phyloP scores from a whole-genome alignment of 1,140 invertebrate species.

The Hesperophylax magnus region DNA sequence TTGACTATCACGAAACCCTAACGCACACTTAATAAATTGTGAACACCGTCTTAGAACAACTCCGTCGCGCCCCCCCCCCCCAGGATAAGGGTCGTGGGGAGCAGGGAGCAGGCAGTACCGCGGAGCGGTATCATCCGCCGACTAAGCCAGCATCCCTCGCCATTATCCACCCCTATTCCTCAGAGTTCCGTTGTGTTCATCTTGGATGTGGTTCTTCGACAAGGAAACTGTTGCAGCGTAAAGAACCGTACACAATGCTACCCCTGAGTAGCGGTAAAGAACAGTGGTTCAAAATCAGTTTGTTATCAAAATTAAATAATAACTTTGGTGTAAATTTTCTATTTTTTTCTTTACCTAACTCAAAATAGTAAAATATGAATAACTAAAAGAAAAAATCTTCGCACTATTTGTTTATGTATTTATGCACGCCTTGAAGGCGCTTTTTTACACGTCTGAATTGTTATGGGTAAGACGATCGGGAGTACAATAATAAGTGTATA shows the following conservation, averaged over 20 bases:
- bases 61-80: background rate
- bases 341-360: too few species aligned
- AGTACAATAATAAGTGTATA: too few species aligned
- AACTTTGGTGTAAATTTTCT: too few species aligned
- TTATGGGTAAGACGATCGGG: too few species aligned
- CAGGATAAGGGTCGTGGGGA: background rate
- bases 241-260: constrained; percentile 43
- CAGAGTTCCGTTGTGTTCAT: constrained; percentile 28
- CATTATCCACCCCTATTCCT: constrained; percentile 35
- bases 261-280: constrained; percentile 17
- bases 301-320: too few species aligned
- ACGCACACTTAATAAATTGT: constrained; percentile 36
- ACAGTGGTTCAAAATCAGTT: background rate
- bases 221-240: constrained; percentile 46
- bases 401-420: too few species aligned
- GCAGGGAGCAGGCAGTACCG: too few species aligned
- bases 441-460: too few species aligned
- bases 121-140: constrained; percentile 2
- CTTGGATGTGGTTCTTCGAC: constrained; percentile 41
- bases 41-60: constrained; percentile 20
- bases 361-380: too few species aligned
- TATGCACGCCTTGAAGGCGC: too few species aligned
- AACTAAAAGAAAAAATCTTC: too few species aligned
- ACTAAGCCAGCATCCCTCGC: constrained; percentile 22
- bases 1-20: constrained; percentile 23